phyloP scores from a whole-genome alignment of 2,888 invertebrate genomes.

The Subacronicta megacephala region DNA sequence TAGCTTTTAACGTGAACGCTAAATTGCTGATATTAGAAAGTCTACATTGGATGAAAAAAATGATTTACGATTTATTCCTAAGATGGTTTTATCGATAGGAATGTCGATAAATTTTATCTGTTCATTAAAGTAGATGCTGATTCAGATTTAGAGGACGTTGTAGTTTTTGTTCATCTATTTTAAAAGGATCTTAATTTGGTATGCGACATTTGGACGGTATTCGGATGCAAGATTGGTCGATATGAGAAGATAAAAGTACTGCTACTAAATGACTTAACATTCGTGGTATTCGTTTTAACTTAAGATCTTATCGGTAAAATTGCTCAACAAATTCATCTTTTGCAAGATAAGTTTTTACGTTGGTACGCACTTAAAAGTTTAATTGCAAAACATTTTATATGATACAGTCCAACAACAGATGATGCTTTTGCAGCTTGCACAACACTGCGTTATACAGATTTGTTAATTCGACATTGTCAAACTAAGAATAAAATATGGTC shows the following conservation, averaged over 20 bases:
- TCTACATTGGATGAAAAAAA: slow-evolving; percentile 37
- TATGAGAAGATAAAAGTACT: slow-evolving; percentile 27
- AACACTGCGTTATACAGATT: neutral
- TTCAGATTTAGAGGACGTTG: slow-evolving; percentile 14
- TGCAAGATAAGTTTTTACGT: neutral
- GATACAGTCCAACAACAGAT: neutral
- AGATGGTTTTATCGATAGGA: slow-evolving; percentile 28
- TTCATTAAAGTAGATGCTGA: slow-evolving; percentile 21
- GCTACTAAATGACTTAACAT: slow-evolving; percentile 11
- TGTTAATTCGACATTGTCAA: neutral
- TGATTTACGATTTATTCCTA: slow-evolving; percentile 38
- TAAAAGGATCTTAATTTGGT: slow-evolving; percentile 38
- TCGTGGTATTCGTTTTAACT: slow-evolving; percentile 25
- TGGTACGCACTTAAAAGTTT: neutral
- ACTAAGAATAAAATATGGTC: neutral
- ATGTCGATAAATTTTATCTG: slow-evolving; percentile 17
- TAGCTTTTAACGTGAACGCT: slow-evolving; percentile 43
- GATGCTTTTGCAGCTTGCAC: neutral
- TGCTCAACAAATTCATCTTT: too few relatives aligned
- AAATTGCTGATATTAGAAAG: slow-evolving; percentile 53
- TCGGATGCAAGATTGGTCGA: slow-evolving; percentile 28
- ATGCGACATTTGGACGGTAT: too few relatives aligned
- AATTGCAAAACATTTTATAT: neutral
- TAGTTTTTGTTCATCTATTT: slow-evolving; percentile 2
- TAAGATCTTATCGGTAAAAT: slow-evolving; percentile 9